These are phyloP conservation scores for Arenaria interpres DNA, from an alignment of 2,113 vertebrate genomes.

Conservation along the genomic window DNA sequence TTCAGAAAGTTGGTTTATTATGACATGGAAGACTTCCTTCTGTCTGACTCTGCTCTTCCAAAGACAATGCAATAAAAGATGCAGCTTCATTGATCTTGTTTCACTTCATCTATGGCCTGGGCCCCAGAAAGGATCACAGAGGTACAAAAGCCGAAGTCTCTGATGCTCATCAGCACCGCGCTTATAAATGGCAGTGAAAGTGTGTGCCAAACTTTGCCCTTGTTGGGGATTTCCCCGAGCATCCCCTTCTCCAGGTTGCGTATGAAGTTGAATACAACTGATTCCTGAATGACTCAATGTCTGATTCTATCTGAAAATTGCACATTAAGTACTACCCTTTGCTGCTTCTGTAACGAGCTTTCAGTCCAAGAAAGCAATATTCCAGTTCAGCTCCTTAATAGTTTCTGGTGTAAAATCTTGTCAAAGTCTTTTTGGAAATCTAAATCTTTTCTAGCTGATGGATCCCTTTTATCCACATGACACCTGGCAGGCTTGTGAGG, in stretches of 20 bases:
- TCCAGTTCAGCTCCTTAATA: neutral
- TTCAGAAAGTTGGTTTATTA: neutral
- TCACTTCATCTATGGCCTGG: neutral
- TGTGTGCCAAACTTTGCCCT: neutral
- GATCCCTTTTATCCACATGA: neutral
- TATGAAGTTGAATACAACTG: neutral
- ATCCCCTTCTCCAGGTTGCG: neutral
- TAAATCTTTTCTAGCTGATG: neutral
- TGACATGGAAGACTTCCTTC: neutral
- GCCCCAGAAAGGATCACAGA: neutral
- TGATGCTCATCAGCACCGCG: neutral
- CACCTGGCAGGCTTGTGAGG: neutral
- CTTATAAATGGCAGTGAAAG: neutral
- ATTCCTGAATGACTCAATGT: neutral
- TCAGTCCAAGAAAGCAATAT: neutral
- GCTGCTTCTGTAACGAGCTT: neutral
- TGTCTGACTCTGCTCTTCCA: neutral
- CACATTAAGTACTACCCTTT: neutral
- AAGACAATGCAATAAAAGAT: neutral
- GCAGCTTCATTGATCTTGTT: neutral
- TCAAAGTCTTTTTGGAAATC: neutral
- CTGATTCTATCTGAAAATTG: neutral
- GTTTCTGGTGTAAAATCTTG: neutral
- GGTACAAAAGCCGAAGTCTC: neutral
- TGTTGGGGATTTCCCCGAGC: neutral